Conservation (phyloP, 2,888 invertebrate species). For the Pachymerium ferrugineum region DNA sequence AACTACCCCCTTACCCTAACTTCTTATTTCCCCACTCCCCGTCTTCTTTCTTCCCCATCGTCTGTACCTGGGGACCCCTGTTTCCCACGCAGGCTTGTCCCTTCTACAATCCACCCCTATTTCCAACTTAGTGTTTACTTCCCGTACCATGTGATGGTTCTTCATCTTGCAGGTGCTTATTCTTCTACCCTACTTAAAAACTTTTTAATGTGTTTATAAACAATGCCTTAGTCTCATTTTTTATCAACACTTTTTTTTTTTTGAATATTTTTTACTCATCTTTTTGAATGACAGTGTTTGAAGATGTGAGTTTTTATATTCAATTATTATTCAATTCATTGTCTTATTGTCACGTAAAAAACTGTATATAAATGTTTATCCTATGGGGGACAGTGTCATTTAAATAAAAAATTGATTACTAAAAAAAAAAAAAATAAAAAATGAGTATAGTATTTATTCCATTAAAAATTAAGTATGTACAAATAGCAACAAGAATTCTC, state of each 20-base stretch:
- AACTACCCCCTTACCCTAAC: conserved; percentile 5
- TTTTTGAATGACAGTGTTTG: background rate
- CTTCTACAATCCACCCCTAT: conserved; percentile 25
- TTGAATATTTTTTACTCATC: background rate
- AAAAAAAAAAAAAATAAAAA: too few relatives aligned
- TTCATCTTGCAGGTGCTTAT: conserved; percentile 21
- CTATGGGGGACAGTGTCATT: too few relatives aligned
- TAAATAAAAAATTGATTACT: too few relatives aligned
- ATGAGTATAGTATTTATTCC: too few relatives aligned
- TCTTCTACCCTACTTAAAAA: too few relatives aligned
- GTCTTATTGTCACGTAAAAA: too few relatives aligned
- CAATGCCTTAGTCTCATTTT: background rate
- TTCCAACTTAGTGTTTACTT: conserved; percentile 40
- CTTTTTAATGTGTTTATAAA: conserved; percentile 6
- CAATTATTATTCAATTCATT: too few relatives aligned
- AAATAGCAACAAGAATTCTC: too few relatives aligned
- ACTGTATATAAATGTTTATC: too few relatives aligned
- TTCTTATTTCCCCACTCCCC: background rate
- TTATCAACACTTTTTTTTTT: background rate
- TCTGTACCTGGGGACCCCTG: conserved; percentile 63
- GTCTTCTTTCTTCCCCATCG: conserved; percentile 46
- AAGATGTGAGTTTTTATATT: too few relatives aligned
- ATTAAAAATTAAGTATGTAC: too few relatives aligned
- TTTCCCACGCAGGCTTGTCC: conserved; percentile 45
- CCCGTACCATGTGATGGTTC: conserved; percentile 19